Base-by-base conservation (phyloP, 2,797 vertebrate genomes). In the Enteromius viviparus region DNA sequence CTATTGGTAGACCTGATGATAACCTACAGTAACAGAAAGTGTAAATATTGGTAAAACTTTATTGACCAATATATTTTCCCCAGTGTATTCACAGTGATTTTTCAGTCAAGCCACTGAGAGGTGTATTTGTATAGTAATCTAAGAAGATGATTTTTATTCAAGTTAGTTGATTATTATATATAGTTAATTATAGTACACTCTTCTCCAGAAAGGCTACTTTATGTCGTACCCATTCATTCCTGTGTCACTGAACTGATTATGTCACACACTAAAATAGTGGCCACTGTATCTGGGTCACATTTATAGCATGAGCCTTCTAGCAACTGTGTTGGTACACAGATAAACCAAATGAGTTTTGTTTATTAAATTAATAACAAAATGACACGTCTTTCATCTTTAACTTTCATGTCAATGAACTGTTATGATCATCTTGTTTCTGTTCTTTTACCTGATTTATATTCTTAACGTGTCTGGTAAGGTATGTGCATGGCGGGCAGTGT, bases 261-360 rank as follows among this genome's bases (percentile, higher is more conserved):
- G 53, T 64, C 74, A 74, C 42, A 64, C 37, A 65, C 80, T 0
- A 10, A 53, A 81, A 74, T 81, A 81, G 42, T 74, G 15, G 29
- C 29, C 77, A 66, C 32, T 69, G 42, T 81, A 49, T 62, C 40
- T 72, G 69, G 26, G 58, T 65, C 66, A 70, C 21, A 72, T 49
- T 49, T 72, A 47, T 60, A 72, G 40, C 40, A 34, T 40, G 40
- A n/a, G 17, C 10, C 19, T 58, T 26, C 10, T 29, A 58, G 53
- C 62, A 66, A 66, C n/a, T 40, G 66, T 80, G 21, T 47, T 42
- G 19, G 17, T 17, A 17, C 26, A 58, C 51, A 40, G 58, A 58
- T 23, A 75, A 40, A 53, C 3, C 12, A 40, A 55, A 76, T n/a
- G n/a, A 40, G 19, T 26, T 75, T 58, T 42, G 12, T 76, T 58